Evolutionary conservation across 2,113 vertebrate species (phyloP).

Genomic region (Vombatus ursinus): DNA sequence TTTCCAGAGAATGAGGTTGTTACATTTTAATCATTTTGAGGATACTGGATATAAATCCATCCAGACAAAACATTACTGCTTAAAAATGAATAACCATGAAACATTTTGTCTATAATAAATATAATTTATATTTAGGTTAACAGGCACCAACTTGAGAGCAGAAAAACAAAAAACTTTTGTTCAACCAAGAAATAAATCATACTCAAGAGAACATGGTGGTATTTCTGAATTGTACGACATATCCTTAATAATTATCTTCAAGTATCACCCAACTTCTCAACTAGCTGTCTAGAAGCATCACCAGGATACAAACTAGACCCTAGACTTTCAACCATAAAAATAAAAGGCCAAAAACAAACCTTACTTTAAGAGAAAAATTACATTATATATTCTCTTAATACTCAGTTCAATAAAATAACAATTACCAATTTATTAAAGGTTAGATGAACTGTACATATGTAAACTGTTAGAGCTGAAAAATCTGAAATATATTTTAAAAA

Average conservation of each 20-base stretch:
- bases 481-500: conserved; percentile 83
- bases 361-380: conserved; percentile 71
- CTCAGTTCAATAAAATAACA: conserved; percentile 82
- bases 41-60: conserved; percentile 63
- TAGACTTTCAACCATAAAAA: conserved; percentile 67
- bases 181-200: conserved; percentile 77
- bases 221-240: conserved; percentile 54
- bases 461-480: conserved; percentile 81
- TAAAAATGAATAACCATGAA: conserved; percentile 61
- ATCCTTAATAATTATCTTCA: conserved; percentile 72
- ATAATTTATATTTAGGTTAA: conserved; percentile 74
- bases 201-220: conserved; percentile 71
- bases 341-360: conserved; percentile 70
- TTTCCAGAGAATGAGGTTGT: conserved; percentile 63
- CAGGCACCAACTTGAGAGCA: conserved; percentile 75
- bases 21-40: conserved; percentile 78
- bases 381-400: conserved; percentile 78
- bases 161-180: conserved; percentile 51
- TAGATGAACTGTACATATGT: conserved; percentile 82
- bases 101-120: conserved; percentile 73
- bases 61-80: conserved; percentile 60
- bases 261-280: conserved; percentile 74
- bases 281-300: conserved; percentile 60
- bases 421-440: conserved; percentile 84
- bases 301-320: conserved; percentile 69